phyloP scores from a whole-genome alignment of 2,888 invertebrate species.

The Drosophila ezoana region DNA sequence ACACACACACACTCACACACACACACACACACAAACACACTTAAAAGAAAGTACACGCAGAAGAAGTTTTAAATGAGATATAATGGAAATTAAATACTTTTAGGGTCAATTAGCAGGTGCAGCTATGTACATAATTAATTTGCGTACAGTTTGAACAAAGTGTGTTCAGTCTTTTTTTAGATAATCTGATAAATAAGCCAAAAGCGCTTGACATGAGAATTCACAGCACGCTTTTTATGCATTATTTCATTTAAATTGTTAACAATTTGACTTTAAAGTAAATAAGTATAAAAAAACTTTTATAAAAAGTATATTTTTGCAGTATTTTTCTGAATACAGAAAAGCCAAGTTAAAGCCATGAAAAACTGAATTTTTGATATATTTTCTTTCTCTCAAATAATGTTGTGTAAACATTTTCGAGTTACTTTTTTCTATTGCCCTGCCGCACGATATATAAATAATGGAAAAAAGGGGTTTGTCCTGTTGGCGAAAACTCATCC shows the following conservation, averaged over 20 bases:
- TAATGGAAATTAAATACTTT: conserved; percentile 66
- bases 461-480: conserved; percentile 68
- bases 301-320: too few relatives aligned
- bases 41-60: conserved; percentile 1
- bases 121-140: conserved; percentile 65
- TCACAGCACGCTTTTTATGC: not conserved
- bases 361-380: not conserved
- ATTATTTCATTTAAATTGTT: not conserved
- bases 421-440: conserved; percentile 19
- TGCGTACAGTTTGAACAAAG: conserved; percentile 35
- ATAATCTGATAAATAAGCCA: conserved; percentile 19
- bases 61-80: conserved; percentile 66
- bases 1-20: not conserved
- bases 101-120: conserved; percentile 67
- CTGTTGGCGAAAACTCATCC: conserved; percentile 24
- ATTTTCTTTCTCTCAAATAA: not conserved
- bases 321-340: too few relatives aligned
- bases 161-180: not conserved
- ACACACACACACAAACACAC: not conserved
- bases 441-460: conserved; percentile 58
- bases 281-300: too few relatives aligned
- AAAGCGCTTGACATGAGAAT: not conserved
- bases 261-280: too few relatives aligned
- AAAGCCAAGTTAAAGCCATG: not conserved
- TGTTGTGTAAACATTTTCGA: conserved; percentile 1